Conservation (phyloP, 1,140 invertebrate genomes). For the Notospermus geniculatus region DNA sequence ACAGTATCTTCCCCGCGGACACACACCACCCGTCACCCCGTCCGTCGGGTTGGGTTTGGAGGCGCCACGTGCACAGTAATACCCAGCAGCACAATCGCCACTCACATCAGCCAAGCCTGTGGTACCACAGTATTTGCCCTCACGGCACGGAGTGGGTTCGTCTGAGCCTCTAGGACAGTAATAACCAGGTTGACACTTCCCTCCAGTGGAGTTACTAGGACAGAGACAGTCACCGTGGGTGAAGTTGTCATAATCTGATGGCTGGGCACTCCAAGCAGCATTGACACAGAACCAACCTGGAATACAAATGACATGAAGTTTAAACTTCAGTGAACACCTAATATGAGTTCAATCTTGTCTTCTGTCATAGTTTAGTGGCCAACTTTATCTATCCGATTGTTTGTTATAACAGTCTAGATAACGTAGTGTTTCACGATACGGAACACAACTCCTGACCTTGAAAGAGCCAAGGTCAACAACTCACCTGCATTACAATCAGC, state of each 20-base stretch:
- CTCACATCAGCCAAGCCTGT: constrained; percentile 37
- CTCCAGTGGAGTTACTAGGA: constrained; percentile 43
- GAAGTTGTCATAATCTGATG: constrained; percentile 46
- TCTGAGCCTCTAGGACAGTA: constrained; percentile 44
- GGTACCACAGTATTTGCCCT: constrained; percentile 45
- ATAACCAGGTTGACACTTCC: constrained; percentile 43
- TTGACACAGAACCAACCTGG: constrained; percentile 48
- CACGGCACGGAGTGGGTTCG: constrained; percentile 39
- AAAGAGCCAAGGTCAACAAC: not conserved
- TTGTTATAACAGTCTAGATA: too few species aligned
- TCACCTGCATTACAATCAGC: constrained; percentile 43
- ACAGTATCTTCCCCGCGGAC: constrained; percentile 47
- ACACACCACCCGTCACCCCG: constrained; percentile 44
- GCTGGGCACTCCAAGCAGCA: constrained; percentile 37
- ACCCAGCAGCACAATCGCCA: constrained; percentile 35
- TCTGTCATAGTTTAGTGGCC: too few species aligned
- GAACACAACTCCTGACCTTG: too few species aligned
- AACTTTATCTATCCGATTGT: too few species aligned
- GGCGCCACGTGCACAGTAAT: constrained; percentile 37
- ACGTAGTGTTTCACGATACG: too few species aligned
- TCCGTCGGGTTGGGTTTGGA: constrained; percentile 41
- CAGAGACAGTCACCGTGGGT: constrained; percentile 41
- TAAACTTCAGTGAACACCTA: too few species aligned
- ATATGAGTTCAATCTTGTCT: too few species aligned
- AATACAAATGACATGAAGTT: too few species aligned